These are phyloP conservation scores for Anthophora plumipes DNA, from an alignment of 2,888 invertebrate genomes.

Conservation along the genomic window DNA sequence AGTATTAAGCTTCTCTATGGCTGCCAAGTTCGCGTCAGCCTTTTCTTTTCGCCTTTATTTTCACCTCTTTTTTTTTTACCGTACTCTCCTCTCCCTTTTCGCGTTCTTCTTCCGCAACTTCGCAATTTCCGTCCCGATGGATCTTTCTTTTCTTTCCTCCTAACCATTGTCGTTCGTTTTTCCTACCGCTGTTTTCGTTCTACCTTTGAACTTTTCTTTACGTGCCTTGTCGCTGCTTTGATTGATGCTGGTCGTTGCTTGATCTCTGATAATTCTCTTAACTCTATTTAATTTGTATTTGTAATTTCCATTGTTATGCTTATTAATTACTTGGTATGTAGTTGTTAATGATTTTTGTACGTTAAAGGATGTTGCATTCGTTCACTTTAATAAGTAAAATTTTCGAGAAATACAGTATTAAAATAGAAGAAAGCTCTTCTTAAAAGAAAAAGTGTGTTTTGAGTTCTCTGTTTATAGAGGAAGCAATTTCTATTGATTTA, in stretches of 20 bases:
- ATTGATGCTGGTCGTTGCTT: slow-evolving; percentile 30
- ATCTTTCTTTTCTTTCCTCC: slow-evolving; percentile 35
- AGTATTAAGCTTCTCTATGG: slow-evolving; percentile 35
- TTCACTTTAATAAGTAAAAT: too few relatives aligned
- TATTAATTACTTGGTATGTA: too few relatives aligned
- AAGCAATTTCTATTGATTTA: too few relatives aligned
- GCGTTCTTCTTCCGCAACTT: slow-evolving; percentile 42
- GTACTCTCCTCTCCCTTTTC: not conserved
- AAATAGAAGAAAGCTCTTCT: too few relatives aligned
- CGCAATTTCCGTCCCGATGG: slow-evolving; percentile 51
- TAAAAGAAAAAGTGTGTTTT: too few relatives aligned
- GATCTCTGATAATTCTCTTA: slow-evolving; percentile 7
- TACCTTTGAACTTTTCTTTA: slow-evolving; percentile 26
- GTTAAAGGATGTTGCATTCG: too few relatives aligned
- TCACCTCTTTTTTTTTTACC: slow-evolving; percentile 20
- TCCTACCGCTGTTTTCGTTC: slow-evolving; percentile 33
- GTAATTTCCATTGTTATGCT: not conserved
- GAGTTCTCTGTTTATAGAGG: too few relatives aligned
- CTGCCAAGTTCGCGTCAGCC: slow-evolving; percentile 32
- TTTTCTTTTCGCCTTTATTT: slow-evolving; percentile 39
- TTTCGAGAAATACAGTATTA: too few relatives aligned
- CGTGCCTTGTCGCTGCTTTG: slow-evolving; percentile 16
- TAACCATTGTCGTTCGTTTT: slow-evolving; percentile 28
- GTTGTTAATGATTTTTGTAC: too few relatives aligned
- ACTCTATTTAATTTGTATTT: not conserved